phyloP scores from a whole-genome alignment of 2,888 invertebrate genomes.

The Diogma glabrata region DNA sequence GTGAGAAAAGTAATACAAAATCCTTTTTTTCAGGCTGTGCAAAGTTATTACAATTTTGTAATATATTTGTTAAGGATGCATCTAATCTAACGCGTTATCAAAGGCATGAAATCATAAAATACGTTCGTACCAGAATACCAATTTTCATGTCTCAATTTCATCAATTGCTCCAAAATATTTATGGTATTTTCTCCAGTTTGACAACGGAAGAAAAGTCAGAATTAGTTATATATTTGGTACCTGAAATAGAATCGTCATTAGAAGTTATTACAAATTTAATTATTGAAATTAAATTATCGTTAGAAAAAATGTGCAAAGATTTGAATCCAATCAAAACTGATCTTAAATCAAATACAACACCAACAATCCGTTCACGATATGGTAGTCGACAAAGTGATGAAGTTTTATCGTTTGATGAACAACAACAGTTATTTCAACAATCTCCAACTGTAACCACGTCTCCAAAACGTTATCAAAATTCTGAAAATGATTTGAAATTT shows the following conservation, averaged over 20 bases:
- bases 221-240: conserved; percentile 51
- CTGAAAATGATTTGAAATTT: conserved; percentile 31
- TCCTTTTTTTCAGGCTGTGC: conserved; percentile 36
- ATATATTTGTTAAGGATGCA: conserved; percentile 51
- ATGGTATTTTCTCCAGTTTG: conserved; percentile 46
- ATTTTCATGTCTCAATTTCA: conserved; percentile 50
- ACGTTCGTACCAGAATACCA: conserved; percentile 52
- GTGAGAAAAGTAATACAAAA: not conserved
- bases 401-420: conserved; percentile 24
- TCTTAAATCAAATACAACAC: not conserved
- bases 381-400: conserved; percentile 6
- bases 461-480: conserved; percentile 9
- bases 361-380: not conserved
- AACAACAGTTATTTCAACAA: conserved; percentile 14
- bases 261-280: conserved; percentile 46
- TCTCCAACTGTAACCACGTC: conserved; percentile 17
- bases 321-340: not conserved
- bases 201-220: conserved; percentile 45
- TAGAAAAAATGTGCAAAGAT: conserved; percentile 47
- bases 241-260: conserved; percentile 51
- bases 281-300: conserved; percentile 45
- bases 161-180: conserved; percentile 46
- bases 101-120: conserved; percentile 53
- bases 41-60: conserved; percentile 48
- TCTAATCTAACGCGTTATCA: conserved; percentile 48